A percentile compares a stretch with the other conserved stretches of the same genome.
These are phyloP conservation scores for Parnassius mnemosyne DNA, from an alignment of 2,888 invertebrate species.

Conservation along the genomic window DNA sequence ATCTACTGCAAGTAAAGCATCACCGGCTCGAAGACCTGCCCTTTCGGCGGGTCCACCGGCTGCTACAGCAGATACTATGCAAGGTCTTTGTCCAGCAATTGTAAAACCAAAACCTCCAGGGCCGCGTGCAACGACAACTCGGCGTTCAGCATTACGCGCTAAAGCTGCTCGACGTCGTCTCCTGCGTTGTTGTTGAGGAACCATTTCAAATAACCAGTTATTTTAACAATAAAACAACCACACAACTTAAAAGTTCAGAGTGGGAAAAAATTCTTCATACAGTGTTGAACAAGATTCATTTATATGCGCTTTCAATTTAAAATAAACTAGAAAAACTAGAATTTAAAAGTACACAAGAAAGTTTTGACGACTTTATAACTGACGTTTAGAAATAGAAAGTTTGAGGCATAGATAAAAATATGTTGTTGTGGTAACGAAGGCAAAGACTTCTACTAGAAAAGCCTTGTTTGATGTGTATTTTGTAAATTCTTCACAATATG, in stretches of 20 bases:
- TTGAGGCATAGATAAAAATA: slow-evolving; percentile 33
- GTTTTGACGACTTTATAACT: slow-evolving; percentile 64
- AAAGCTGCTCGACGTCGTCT: slow-evolving; percentile 66
- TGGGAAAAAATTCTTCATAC: slow-evolving; percentile 6
- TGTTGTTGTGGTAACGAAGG: no score
- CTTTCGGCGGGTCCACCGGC: slow-evolving; percentile 91
- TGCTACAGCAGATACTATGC: slow-evolving; percentile 96
- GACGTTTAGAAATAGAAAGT: slow-evolving; percentile 73
- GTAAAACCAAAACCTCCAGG: slow-evolving; percentile 98
- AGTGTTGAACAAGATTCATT: slow-evolving; percentile 8
- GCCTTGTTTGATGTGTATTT: no score
- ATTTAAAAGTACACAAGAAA: slow-evolving; percentile 51
- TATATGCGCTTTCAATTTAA: slow-evolving; percentile 27
- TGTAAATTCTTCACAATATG: no score
- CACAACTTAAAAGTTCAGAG: not conserved
- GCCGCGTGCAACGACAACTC: slow-evolving; percentile 92
- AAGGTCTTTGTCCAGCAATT: slow-evolving; percentile 97
- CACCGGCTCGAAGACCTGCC: slow-evolving; percentile 94
- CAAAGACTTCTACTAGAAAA: no score
- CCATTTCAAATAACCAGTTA: slow-evolving; percentile 46
- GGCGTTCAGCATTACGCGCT: slow-evolving; percentile 83
- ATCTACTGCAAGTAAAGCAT: slow-evolving; percentile 95
- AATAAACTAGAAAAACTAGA: slow-evolving; percentile 72
- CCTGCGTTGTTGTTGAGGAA: slow-evolving; percentile 72
- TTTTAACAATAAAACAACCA: slow-evolving; percentile 11